Percentiles rank a stretch among this genome's conserved stretches.
phyloP scores from a whole-genome alignment of 2,888 invertebrate species.

The Ischnura elegans region DNA sequence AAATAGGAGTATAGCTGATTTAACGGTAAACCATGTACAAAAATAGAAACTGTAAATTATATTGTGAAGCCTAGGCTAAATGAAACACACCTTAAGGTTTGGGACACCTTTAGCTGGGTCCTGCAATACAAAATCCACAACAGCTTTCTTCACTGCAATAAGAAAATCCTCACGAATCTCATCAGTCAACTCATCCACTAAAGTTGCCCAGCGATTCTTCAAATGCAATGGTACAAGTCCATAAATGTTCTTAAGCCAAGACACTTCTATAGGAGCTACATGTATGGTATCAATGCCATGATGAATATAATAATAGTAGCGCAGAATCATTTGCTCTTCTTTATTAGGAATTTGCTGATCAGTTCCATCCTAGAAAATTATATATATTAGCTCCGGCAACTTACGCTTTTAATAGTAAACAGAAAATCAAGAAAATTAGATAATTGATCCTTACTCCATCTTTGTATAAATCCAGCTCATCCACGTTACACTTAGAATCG shows the following conservation, averaged over 20 bases:
- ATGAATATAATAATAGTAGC: slow-evolving; percentile 94
- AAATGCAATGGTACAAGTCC: slow-evolving; percentile 77
- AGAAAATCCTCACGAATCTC: slow-evolving; percentile 93
- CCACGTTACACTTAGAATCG: slow-evolving; percentile 76
- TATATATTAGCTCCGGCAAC: slow-evolving; percentile 42
- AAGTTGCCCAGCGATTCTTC: slow-evolving; percentile 68
- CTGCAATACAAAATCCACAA: slow-evolving; percentile 93
- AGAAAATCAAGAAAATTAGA: neutral
- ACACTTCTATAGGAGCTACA: slow-evolving; percentile 90
- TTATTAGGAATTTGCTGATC: slow-evolving; percentile 81
- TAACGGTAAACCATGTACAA: too few species aligned
- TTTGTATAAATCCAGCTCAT: slow-evolving; percentile 45
- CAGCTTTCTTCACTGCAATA: slow-evolving; percentile 93
- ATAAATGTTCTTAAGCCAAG: slow-evolving; percentile 82
- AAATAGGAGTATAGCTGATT: too few species aligned
- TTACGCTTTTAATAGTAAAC: too few species aligned
- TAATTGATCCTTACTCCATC: neutral
- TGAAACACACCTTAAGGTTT: slow-evolving; percentile 73
- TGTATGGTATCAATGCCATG: slow-evolving; percentile 95
- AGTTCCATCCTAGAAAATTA: neutral
- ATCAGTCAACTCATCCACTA: slow-evolving; percentile 68
- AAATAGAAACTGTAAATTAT: too few species aligned
- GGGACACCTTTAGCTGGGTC: slow-evolving; percentile 81
- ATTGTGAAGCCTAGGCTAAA: too few species aligned
- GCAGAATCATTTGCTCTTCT: slow-evolving; percentile 84